Evolutionary conservation across 2,888 invertebrate species (phyloP), one percentile per base, ranked within the genome.

Genomic region (Cantharis lateralis): DNA sequence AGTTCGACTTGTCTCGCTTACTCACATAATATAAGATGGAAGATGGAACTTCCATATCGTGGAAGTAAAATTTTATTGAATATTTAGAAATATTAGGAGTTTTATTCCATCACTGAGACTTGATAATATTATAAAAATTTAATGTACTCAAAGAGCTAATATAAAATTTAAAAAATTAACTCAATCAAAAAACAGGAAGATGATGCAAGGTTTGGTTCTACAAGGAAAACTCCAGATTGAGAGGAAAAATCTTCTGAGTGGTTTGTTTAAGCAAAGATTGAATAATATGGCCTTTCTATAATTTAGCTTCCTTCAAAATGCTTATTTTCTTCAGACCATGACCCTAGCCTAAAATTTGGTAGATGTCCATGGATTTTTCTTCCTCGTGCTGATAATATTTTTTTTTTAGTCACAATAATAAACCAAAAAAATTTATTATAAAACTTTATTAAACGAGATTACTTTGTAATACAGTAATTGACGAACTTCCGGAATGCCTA

Each of bases 381-480:
- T 48, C n/a, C 13, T 32, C 13, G 1, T 32, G 13, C 10, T 32
- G 32, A 32, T 13, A 28, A 28, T 10, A 2, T 11, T 28, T 10
- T 24, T 24, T 24, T 24, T 24, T 28, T 28, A 28, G 28, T 11
- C 28, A 28, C 11, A 28, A 26, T 26, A 11, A 28, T 10, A 68
- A 15, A 85, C 85, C 86, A 64, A 20, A 16, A n/a, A n/a, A n/a
- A 16, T 66, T 63, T 15, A n/a, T 18, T 66, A 66, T 11, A 66
- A 87, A 87, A 87, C 86, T 87, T 87, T 87, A 87, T 87, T 87
- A 82, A 83, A 86, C 85, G 85, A 15, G 82, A 28, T 68, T 68
- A 15, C 79, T 78, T 86, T 87, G 85, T 82, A 86, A 86, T 86
- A 87, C 86, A 86, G 82, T 80, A 78, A 83, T 79, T 83, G 79